A percentile compares a stretch with the other conserved stretches of the same genome.
These are phyloP conservation scores for Vespertilio murinus DNA, from an alignment of 2,797 vertebrate genomes.

Conservation along the genomic window DNA sequence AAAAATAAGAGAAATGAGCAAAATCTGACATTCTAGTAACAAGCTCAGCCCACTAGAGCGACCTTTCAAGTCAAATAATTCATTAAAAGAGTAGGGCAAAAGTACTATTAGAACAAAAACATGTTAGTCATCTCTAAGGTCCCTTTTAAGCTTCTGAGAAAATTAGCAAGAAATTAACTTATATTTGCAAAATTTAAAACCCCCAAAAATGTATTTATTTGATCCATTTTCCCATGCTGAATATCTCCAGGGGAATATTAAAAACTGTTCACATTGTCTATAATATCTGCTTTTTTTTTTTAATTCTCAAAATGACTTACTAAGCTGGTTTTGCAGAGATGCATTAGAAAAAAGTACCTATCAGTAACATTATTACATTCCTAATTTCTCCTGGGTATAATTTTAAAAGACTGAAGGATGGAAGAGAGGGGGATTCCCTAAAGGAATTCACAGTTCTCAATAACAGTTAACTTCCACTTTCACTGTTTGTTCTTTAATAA, in stretches of 20 bases:
- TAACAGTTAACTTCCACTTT: neutral
- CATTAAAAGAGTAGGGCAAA: neutral
- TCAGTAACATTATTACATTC: neutral
- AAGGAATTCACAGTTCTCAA: neutral
- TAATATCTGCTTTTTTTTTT: neutral
- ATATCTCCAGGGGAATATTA: neutral
- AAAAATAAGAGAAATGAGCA: neutral
- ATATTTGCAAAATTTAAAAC: conserved; percentile 16
- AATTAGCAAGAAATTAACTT: neutral
- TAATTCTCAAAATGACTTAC: conserved; percentile 12
- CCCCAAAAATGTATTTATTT: neutral
- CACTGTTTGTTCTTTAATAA: conserved; percentile 7
- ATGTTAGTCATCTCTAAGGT: neutral
- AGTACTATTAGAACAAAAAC: neutral
- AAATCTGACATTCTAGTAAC: neutral
- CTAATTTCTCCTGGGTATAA: neutral
- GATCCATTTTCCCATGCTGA: neutral
- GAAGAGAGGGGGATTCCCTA: neutral
- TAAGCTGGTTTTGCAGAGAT: neutral
- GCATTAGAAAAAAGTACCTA: neutral
- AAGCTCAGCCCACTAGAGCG: neutral
- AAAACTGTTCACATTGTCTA: neutral
- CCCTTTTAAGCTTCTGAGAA: neutral
- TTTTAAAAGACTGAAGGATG: neutral
- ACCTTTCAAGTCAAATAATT: neutral